Evolutionary conservation across 2,888 invertebrate genomes (phyloP).

Genomic region (Dicyrtomina minuta): DNA sequence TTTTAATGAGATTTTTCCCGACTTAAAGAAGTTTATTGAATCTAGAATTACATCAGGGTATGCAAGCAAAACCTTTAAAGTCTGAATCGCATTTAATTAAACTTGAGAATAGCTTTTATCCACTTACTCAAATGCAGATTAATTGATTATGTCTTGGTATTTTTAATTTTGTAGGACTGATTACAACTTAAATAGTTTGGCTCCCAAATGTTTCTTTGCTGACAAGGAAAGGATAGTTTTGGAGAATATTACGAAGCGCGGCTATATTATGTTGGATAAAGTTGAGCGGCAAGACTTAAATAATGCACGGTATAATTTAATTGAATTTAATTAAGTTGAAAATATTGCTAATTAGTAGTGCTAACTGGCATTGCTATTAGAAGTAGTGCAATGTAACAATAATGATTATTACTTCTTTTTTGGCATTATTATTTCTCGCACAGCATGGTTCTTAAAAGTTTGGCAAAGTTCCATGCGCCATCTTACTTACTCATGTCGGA

Average conservation of each 20-base stretch:
- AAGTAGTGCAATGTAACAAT: not conserved
- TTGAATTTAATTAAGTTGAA: not conserved
- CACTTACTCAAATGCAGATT: too few species aligned
- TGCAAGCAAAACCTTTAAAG: too few species aligned
- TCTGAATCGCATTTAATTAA: not conserved
- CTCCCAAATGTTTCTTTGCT: slow-evolving; percentile 28
- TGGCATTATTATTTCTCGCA: not conserved
- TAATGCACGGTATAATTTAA: slow-evolving; percentile 17
- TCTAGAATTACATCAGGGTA: not conserved
- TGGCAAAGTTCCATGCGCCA: slow-evolving; percentile 31
- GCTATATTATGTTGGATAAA: slow-evolving; percentile 21
- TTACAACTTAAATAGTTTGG: slow-evolving; percentile 24
- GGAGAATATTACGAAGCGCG: slow-evolving; percentile 21
- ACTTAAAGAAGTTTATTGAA: not conserved
- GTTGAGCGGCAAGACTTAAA: slow-evolving; percentile 16
- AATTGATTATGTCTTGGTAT: not conserved
- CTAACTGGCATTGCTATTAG: not conserved
- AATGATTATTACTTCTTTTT: not conserved
- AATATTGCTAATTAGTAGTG: too few species aligned
- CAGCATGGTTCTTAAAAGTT: slow-evolving; percentile 18
- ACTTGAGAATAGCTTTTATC: not conserved
- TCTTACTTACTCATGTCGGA: slow-evolving; percentile 14
- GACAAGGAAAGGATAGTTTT: slow-evolving; percentile 14
- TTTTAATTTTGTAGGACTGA: not conserved
- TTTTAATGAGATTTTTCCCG: slow-evolving; percentile 9